A percentile compares a stretch with the other conserved stretches of the same genome.
Conservation (phyloP, 2,113 vertebrate species). For the Perca schrenkii region DNA sequence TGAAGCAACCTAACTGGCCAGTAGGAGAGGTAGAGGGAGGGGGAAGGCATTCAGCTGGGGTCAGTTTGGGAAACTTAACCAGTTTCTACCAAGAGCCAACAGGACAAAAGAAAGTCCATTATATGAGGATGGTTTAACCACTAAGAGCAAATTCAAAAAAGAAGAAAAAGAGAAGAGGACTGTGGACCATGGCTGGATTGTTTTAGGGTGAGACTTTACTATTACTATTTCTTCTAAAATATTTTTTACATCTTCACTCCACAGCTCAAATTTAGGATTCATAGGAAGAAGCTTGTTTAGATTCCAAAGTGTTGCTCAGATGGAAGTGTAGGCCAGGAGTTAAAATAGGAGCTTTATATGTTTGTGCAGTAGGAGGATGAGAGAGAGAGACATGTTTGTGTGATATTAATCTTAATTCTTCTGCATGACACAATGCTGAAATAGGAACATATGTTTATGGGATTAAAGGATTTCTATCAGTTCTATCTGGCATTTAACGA, state of each 20-base stretch:
- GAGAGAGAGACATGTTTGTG: background rate
- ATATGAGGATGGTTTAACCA: conserved; percentile 55
- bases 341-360: background rate
- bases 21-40: conserved; percentile 60
- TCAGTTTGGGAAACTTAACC: conserved; percentile 55
- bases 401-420: conserved; percentile 21
- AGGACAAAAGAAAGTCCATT: conserved; percentile 40
- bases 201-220: conserved; percentile 69
- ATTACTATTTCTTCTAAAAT: conserved; percentile 4
- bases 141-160: conserved; percentile 17
- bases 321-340: conserved; percentile 43
- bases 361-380: conserved; percentile 23
- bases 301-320: conserved; percentile 37
- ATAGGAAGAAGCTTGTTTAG: conserved; percentile 10
- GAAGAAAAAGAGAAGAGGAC: conserved; percentile 46
- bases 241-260: background rate
- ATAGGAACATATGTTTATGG: conserved; percentile 13
- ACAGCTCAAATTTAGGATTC: background rate
- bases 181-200: conserved; percentile 35
- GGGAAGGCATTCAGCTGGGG: conserved; percentile 34
- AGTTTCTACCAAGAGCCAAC: conserved; percentile 40
- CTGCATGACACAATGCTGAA: conserved; percentile 16
- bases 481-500: conserved; percentile 10
- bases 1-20: conserved; percentile 63
- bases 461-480: conserved; percentile 34